Evolutionary conservation across 2,113 vertebrate genomes (phyloP), one percentile per base, ranked within the genome.

Genomic region (Pseudorhombus dupliciocellatus): DNA sequence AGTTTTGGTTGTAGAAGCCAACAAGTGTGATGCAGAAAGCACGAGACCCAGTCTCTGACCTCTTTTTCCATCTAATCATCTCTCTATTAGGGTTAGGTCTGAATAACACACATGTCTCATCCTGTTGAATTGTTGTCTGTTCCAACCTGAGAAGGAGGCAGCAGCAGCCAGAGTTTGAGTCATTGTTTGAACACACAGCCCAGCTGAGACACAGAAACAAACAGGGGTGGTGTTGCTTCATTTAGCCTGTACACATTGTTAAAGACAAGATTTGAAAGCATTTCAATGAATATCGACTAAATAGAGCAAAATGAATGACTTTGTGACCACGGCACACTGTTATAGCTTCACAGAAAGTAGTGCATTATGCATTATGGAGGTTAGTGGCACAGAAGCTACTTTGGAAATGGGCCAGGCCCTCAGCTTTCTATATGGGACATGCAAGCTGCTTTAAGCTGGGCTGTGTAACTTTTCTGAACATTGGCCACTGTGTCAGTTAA

Each of bases 51-150:
- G 1, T 52, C 51, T 15, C 15, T 63, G 73, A 60, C 51, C 73
- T 58, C 63, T 42, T 69, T 77, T 62, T 51, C 53, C 12, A 53
- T 24, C 48, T 50, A n/a, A 14, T 60, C 22, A 48, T 72, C 42
- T 21, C 12, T 12, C 21, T 34, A 42, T 63, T 24, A 42, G 50
- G 30, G 52, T 40, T 40, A 30, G 8, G 10, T 70, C 40, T 73
- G 70, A 72, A 67, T 68, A 54, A 70, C 69, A 63, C 50, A 75
- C 56, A 42, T 26, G 46, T 74, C 22, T 48, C 50, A 46, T 70
- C 20, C 31, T 4, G 42, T 71, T 66, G 18, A 46, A 44, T 56
- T 44, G 18, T 18, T 44, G 18, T 59, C 28, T 64, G 18, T 61
- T 28, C 66, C 55, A 57, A 69, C 80, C 60, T 51, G 70, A 37